These are phyloP conservation scores for Salvelinus alpinus DNA, from an alignment of 2,113 vertebrate genomes.

Conservation along the genomic window DNA sequence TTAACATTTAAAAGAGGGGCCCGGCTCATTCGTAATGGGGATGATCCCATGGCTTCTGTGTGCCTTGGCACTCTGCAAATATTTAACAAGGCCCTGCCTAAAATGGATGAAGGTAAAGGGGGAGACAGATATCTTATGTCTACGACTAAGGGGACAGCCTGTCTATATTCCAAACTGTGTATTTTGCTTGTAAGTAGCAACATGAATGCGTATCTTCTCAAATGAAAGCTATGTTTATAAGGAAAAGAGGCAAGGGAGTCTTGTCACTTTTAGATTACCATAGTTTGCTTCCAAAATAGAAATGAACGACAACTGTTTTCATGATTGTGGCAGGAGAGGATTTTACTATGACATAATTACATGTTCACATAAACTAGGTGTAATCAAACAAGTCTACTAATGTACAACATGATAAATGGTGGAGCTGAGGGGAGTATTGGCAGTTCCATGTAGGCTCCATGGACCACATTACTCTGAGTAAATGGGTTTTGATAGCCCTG, in stretches of 20 bases:
- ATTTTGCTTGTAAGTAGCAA: conserved; percentile 8
- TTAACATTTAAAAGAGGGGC: conserved; percentile 70
- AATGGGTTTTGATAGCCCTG: conserved; percentile 32
- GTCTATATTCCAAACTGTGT: conserved; percentile 9
- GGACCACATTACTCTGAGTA: conserved; percentile 23
- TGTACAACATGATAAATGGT: conserved; percentile 19
- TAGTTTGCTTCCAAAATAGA: no score
- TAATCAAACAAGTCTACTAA: background rate
- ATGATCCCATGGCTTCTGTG: conserved; percentile 28
- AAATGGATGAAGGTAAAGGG: conserved; percentile 43
- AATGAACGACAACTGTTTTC: no score
- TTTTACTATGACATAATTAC: background rate
- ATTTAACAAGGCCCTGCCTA: conserved; percentile 61
- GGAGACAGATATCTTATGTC: conserved; percentile 22
- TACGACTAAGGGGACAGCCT: background rate
- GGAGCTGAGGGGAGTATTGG: background rate
- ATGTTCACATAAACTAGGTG: background rate
- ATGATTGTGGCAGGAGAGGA: no score
- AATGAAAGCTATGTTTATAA: background rate
- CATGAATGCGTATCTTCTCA: background rate
- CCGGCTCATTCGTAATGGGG: conserved; percentile 59
- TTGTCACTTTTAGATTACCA: background rate
- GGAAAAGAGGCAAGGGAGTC: background rate
- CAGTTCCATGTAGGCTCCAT: conserved; percentile 4
- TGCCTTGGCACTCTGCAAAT: conserved; percentile 59